These are phyloP conservation scores for Polypedilum vanderplanki DNA, from an alignment of 1,140 invertebrate genomes.

Conservation along the genomic window DNA sequence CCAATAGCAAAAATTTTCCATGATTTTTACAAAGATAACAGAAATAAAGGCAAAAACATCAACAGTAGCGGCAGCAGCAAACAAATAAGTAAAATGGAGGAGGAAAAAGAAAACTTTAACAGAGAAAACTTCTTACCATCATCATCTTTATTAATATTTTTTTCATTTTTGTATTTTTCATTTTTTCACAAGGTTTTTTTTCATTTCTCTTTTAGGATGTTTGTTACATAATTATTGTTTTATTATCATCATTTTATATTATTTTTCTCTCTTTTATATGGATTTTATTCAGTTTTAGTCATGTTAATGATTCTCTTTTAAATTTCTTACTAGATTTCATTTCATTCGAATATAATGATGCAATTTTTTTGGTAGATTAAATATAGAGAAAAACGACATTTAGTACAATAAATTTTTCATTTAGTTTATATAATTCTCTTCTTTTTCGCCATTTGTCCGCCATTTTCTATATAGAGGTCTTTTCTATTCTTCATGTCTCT, in stretches of 20 bases:
- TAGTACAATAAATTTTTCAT: constrained; percentile 19
- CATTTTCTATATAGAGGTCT: not conserved
- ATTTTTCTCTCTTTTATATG: not conserved
- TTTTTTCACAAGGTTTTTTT: not conserved
- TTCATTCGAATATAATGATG: constrained; percentile 23
- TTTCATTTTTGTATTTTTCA: not conserved
- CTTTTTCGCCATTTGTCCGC: too few species aligned
- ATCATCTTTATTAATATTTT: constrained; percentile 3
- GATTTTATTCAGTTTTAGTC: not conserved
- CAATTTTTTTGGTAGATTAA: constrained; percentile 22
- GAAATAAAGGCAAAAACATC: too few species aligned
- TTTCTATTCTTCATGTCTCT: not conserved
- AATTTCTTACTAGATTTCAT: constrained; percentile 4
- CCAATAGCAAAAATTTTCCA: too few species aligned
- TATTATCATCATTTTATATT: not conserved
- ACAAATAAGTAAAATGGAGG: too few species aligned
- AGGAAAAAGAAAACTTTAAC: not conserved
- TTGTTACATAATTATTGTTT: constrained; percentile 9
- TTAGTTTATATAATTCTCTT: not conserved
- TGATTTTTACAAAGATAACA: too few species aligned
- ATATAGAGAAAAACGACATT: constrained; percentile 26
- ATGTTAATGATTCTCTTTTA: not conserved
- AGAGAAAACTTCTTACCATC: constrained; percentile 7
- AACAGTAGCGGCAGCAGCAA: too few species aligned
- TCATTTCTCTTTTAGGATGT: not conserved